Base-by-base conservation (phyloP, 2,888 invertebrate genomes). In the Serrognathus titanus region DNA sequence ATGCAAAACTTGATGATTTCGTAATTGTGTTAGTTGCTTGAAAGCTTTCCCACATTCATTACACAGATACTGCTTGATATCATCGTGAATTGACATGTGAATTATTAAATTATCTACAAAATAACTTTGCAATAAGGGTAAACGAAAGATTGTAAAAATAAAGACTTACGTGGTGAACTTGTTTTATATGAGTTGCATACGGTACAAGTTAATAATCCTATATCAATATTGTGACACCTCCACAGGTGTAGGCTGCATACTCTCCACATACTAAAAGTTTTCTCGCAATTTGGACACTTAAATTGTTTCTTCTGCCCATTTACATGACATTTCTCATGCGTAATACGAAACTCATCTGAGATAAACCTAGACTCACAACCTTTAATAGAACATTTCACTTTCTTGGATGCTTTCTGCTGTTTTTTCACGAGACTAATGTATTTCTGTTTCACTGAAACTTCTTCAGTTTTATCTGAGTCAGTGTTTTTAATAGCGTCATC, bases 161-260 rank as follows among this genome's bases (percentile, higher is more conserved):
- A 10, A 12, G 41, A 62, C 62, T 68, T 67, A 80, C 80, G 74
- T 40, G 79, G 75, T 2, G 80, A 79, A 46, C 81, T 75, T 3
- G 83, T 81, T 65, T 83, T 85, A 66, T 82, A 85, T 5, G 71
- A 69, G 53, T 77, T 75, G 65, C 86, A 86, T 53, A 82, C 74
- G 1, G 82, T 82, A 64, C 86, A 86, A 24, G 80, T 78, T 45
- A 83, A 73, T 40, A 86, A 69, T 61, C 85, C 86, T 51, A 83
- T 75, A 69, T 85, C 82, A 9, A 86, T 75, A 63, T 82, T 78
- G 73, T 90, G 89, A 2, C 78, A 75, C 63, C 83, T 84, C 86
- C 88, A 89, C 64, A 90, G 75, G 73, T 90, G 90, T 61, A 82
- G 75, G 6, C 85, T 83, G 66, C 88, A 85, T 4, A 81, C 78